Conservation (phyloP, 2,113 vertebrate genomes). For the Stigmatopora argus region DNA sequence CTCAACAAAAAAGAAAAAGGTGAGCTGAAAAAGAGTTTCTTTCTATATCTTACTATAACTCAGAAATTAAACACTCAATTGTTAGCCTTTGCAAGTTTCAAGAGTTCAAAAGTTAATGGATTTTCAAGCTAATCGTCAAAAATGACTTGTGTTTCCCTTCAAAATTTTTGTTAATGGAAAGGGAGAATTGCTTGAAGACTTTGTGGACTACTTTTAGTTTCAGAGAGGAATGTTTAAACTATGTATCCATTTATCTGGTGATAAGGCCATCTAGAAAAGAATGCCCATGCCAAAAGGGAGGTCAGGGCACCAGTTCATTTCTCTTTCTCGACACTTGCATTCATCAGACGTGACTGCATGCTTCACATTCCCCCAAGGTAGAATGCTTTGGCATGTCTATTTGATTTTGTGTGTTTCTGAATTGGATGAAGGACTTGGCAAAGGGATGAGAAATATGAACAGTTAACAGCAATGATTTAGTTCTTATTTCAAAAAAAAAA, state of each 20-base stretch:
- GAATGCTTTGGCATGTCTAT: constrained; percentile 18
- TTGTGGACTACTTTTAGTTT: constrained; percentile 32
- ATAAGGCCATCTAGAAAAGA: constrained; percentile 61
- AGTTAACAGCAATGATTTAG: background rate
- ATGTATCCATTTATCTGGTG: constrained; percentile 58
- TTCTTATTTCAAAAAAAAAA: background rate
- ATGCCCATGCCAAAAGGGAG: constrained; percentile 67
- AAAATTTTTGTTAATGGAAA: background rate
- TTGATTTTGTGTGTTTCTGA: background rate
- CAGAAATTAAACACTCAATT: no score
- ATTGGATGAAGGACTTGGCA: background rate
- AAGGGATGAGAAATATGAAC: constrained; percentile 8
- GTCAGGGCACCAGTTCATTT: constrained; percentile 65
- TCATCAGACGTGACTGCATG: constrained; percentile 60
- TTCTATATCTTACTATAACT: no score
- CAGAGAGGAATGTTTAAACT: constrained; percentile 49
- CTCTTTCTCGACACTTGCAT: constrained; percentile 62
- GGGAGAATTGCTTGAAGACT: constrained; percentile 29
- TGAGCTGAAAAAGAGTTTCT: no score
- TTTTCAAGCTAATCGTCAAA: no score
- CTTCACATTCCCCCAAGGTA: constrained; percentile 54
- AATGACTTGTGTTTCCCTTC: no score
- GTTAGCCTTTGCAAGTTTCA: no score
- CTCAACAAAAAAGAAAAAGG: no score
- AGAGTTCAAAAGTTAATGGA: no score